phyloP scores from a whole-genome alignment of 2,888 invertebrate species.

The Trichogramma dendrolimi region DNA sequence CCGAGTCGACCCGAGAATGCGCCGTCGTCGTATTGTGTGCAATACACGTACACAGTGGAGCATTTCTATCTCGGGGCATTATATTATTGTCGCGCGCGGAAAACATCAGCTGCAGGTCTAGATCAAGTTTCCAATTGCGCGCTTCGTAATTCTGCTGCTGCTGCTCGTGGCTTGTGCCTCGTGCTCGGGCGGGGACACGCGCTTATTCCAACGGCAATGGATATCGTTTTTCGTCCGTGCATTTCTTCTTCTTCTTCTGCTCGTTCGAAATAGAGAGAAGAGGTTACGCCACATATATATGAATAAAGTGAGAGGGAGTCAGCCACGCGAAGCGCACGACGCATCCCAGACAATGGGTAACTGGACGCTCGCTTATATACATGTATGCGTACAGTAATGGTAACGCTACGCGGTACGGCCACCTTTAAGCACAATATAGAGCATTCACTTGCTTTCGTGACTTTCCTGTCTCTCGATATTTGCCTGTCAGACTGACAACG shows the following conservation, averaged over 20 bases:
- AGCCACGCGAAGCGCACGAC: constrained; percentile 2
- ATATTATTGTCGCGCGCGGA: no score
- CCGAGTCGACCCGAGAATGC: no score
- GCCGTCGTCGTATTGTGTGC: no score
- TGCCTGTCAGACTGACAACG: constrained; percentile 16
- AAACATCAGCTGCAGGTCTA: no score
- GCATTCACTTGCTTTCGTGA: constrained; percentile 19
- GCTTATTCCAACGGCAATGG: constrained; percentile 32
- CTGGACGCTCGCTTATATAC: constrained; percentile 24
- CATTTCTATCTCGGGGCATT: no score
- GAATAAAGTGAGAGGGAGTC: no score
- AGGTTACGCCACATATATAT: constrained; percentile 5
- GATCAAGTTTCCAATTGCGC: constrained; percentile 41
- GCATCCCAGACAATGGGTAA: constrained; percentile 31
- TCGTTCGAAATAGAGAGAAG: constrained; percentile 5
- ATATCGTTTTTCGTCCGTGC: constrained; percentile 42
- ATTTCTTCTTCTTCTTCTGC: constrained; percentile 32
- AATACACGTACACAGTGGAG: no score
- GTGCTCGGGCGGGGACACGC: background rate
- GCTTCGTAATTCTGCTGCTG: no score
- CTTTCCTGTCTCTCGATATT: constrained; percentile 43
- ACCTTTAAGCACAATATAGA: background rate
- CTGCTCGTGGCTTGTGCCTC: constrained; percentile 2
- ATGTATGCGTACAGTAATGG: no score
- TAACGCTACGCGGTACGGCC: constrained; percentile 24